Evolutionary conservation across 2,797 vertebrate species (phyloP).

Genomic region (Sebastes ruberrimus): DNA sequence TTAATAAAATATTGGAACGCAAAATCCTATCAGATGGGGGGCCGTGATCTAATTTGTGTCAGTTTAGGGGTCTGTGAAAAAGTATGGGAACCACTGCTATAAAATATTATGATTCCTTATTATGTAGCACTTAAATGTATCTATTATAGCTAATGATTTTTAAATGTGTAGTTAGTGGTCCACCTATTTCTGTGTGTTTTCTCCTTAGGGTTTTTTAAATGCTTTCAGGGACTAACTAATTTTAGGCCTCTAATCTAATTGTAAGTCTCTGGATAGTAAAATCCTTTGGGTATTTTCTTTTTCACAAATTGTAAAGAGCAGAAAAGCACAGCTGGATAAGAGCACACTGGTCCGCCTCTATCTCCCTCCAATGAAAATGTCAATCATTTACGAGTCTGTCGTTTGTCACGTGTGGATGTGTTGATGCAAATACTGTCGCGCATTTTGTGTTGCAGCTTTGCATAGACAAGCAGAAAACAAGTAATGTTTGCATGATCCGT

Average conservation of each 20-base stretch:
- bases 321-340: conserved; percentile 47
- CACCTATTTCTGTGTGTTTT: conserved; percentile 24
- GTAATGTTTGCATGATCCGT: background rate
- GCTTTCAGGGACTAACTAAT: conserved; percentile 15
- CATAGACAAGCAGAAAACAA: conserved; percentile 17
- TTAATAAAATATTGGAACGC: too few relatives aligned
- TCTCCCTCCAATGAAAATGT: conserved; percentile 45
- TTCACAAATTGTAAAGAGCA: conserved; percentile 11
- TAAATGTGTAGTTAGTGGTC: background rate
- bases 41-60: accelerated
- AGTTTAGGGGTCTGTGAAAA: too few relatives aligned
- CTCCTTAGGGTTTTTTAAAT: conserved; percentile 3
- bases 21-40: too few relatives aligned
- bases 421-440: conserved; percentile 1
- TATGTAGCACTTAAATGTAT: background rate
- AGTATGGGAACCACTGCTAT: too few relatives aligned
- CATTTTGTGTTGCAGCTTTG: conserved; percentile 13
- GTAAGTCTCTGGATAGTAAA: conserved; percentile 32
- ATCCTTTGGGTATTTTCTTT: conserved; percentile 19
- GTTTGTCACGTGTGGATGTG: conserved; percentile 1
- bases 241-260: conserved; percentile 30
- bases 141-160: background rate
- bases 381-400: conserved; percentile 31
- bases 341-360: conserved; percentile 5
- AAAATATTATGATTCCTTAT: background rate